Conservation (phyloP, 53 echinoderm and acorn worm genomes). For the Apostichopus leukothele region DNA sequence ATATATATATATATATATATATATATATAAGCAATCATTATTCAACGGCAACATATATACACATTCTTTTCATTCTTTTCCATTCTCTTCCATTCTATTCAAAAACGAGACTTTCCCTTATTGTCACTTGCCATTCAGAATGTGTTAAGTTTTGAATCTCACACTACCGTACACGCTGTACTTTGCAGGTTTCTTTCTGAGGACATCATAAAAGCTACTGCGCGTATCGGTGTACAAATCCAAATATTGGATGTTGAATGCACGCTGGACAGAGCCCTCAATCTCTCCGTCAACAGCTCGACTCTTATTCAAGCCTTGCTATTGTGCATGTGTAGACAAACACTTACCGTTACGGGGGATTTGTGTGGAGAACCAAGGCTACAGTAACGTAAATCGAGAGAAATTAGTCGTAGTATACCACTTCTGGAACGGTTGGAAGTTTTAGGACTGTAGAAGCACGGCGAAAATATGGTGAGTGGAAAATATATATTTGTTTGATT, state of each 20-base stretch:
- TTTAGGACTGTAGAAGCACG: slow-evolving; percentile 15
- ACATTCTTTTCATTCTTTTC: too few species aligned
- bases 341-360: slow-evolving; percentile 4
- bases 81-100: too few species aligned
- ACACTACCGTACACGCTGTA: too few species aligned
- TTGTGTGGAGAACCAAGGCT: slow-evolving; percentile 16
- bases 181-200: too few species aligned
- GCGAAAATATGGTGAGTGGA: slow-evolving; percentile 32
- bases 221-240: background rate
- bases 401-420: slow-evolving; percentile 20
- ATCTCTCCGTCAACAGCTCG: background rate
- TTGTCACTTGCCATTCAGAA: too few species aligned
- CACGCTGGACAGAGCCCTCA: slow-evolving; percentile 37
- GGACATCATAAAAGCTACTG: slow-evolving; percentile 4
- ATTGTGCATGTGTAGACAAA: slow-evolving; percentile 8
- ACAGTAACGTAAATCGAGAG: background rate
- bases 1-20: background rate
- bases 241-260: slow-evolving; percentile 9
- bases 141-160: too few species aligned
- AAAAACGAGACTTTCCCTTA: too few species aligned
- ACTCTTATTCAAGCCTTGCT: slow-evolving; percentile 9
- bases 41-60: background rate
- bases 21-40: background rate
- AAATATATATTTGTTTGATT: background rate
- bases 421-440: slow-evolving; percentile 31